Percentiles rank a stretch among this genome's conserved stretches.
phyloP scores from a whole-genome alignment of 64 coral and sea anemone genomes.

The Platygyra sinensis region DNA sequence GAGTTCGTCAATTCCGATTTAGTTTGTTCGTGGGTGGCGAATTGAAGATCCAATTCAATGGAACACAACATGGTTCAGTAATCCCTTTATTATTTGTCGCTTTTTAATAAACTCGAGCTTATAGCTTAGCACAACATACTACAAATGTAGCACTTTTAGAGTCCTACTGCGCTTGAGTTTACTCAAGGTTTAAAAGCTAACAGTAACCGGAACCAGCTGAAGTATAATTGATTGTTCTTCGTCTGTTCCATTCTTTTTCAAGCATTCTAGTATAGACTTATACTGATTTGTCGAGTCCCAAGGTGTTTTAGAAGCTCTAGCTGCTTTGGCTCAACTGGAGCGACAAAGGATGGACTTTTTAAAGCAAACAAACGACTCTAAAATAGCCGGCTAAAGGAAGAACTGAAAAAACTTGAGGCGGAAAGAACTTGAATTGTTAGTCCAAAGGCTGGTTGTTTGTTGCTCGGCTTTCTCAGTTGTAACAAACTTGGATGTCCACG shows the following conservation, averaged over 20 bases:
- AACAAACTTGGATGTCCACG: no score
- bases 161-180: neutral
- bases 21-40: slow-evolving; percentile 13
- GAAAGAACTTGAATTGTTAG: neutral
- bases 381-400: neutral
- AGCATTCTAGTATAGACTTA: neutral
- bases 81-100: slow-evolving; percentile 1
- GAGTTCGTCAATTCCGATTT: neutral
- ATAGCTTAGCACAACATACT: neutral
- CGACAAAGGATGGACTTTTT: neutral
- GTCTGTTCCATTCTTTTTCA: neutral
- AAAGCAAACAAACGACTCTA: neutral
- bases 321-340: neutral
- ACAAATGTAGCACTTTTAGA: slow-evolving; percentile 7
- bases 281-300: neutral
- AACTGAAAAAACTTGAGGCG: neutral
- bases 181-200: neutral
- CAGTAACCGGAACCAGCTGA: neutral
- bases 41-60: neutral
- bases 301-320: neutral
- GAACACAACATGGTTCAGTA: slow-evolving; percentile 9
- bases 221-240: neutral
- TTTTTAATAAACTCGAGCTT: slow-evolving; percentile 47
- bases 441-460: no score
- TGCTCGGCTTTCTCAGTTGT: no score